Percentiles rank a stretch among this genome's conserved stretches.
These are phyloP conservation scores for Neoaliturus tenellus DNA, from an alignment of 2,888 invertebrate genomes.

Conservation along the genomic window DNA sequence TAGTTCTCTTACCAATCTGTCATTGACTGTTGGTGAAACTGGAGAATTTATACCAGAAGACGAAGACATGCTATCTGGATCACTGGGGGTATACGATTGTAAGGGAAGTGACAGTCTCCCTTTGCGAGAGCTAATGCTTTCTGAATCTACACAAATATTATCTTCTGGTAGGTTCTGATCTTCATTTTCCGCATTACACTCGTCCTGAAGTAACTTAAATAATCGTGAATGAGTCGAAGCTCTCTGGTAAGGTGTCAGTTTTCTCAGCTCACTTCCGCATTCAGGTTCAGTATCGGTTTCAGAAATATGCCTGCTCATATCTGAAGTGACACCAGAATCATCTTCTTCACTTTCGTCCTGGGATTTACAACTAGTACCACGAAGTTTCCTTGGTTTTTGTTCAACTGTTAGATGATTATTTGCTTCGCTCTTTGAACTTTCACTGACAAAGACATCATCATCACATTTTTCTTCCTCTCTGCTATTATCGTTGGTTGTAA, in stretches of 20 bases:
- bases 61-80: conserved; percentile 74
- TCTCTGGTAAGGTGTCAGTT: conserved; percentile 79
- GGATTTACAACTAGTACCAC: conserved; percentile 34
- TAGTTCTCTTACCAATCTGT: conserved; percentile 76
- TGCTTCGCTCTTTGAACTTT: conserved; percentile 38
- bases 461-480: conserved; percentile 47
- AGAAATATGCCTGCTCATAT: conserved; percentile 81
- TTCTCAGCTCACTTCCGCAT: conserved; percentile 76
- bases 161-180: conserved; percentile 68
- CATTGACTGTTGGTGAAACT: conserved; percentile 73
- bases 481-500: not conserved
- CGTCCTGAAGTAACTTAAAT: conserved; percentile 80
- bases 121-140: conserved; percentile 71
- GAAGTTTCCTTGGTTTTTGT: conserved; percentile 26
- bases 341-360: conserved; percentile 75
- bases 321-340: conserved; percentile 83
- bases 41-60: conserved; percentile 76
- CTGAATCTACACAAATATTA: conserved; percentile 70
- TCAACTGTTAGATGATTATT: conserved; percentile 40
- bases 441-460: conserved; percentile 46
- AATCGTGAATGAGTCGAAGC: conserved; percentile 84
- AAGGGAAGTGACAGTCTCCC: conserved; percentile 76
- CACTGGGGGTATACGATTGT: conserved; percentile 72
- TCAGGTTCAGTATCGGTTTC: conserved; percentile 81
- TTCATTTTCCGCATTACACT: conserved; percentile 71